phyloP scores from a whole-genome alignment of 2,888 invertebrate species.

The Tipula lateralis region DNA sequence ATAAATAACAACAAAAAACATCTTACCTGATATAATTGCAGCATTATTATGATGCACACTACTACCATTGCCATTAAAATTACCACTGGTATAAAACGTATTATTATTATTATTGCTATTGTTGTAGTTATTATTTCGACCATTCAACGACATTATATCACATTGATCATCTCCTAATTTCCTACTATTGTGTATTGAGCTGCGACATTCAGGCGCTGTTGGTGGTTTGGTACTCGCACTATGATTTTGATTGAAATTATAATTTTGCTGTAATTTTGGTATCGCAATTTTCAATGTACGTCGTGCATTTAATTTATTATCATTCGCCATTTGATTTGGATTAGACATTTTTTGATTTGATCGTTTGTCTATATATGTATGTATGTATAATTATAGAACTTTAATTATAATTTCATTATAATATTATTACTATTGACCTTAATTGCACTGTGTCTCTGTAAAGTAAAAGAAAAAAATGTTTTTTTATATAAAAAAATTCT shows the following conservation, averaged over 20 bases:
- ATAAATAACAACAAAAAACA: background rate
- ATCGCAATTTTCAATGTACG: slow-evolving; percentile 20
- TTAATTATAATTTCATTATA: background rate
- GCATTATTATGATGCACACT: background rate
- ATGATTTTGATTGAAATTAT: background rate
- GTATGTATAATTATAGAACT: background rate
- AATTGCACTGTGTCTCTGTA: background rate
- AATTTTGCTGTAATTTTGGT: slow-evolving; percentile 21
- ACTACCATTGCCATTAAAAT: background rate
- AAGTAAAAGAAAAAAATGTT: background rate
- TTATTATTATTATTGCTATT: background rate
- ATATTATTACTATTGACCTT: background rate
- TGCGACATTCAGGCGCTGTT: background rate
- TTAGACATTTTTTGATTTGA: slow-evolving; percentile 19
- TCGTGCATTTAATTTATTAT: slow-evolving; percentile 26
- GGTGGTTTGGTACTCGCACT: background rate
- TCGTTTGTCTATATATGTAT: background rate
- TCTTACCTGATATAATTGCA: background rate
- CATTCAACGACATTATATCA: background rate
- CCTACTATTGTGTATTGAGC: background rate
- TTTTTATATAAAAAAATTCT: background rate
- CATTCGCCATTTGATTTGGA: background rate
- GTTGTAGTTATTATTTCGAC: background rate
- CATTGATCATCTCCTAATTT: background rate
- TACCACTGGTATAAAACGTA: background rate